Conservation (phyloP, 2,888 invertebrate genomes). For the Drosophila niveifrons region DNA sequence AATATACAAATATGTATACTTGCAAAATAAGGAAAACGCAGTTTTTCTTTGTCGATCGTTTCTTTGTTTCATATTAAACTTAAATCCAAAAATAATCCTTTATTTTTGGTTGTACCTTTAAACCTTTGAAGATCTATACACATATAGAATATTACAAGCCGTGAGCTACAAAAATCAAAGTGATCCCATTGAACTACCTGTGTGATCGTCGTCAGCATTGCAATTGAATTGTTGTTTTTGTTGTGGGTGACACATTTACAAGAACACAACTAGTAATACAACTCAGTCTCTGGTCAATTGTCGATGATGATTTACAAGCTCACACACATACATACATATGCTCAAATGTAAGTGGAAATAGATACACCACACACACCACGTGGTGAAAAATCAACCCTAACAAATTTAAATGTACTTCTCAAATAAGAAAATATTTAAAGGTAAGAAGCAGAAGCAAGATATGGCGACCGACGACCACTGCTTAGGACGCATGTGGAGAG, state of each 20-base stretch:
- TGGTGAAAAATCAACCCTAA: slow-evolving; percentile 81
- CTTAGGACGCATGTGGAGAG: not conserved
- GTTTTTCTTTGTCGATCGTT: too few species aligned
- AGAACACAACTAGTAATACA: slow-evolving; percentile 15
- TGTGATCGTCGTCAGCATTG: slow-evolving; percentile 26
- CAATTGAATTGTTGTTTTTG: not conserved
- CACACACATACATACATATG: slow-evolving; percentile 4
- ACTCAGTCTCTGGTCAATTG: slow-evolving; percentile 35
- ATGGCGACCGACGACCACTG: slow-evolving; percentile 4
- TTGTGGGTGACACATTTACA: slow-evolving; percentile 36
- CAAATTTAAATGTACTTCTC: slow-evolving; percentile 56
- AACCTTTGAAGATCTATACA: too few species aligned
- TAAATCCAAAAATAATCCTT: too few species aligned
- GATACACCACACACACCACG: slow-evolving; percentile 63
- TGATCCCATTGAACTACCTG: slow-evolving; percentile 45
- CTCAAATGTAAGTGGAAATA: slow-evolving; percentile 33
- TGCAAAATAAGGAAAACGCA: too few species aligned
- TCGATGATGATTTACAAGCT: slow-evolving; percentile 49
- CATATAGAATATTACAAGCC: too few species aligned
- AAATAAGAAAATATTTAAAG: slow-evolving; percentile 22
- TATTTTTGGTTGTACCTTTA: too few species aligned
- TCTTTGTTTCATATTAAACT: too few species aligned
- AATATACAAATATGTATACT: too few species aligned
- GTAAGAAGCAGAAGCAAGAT: slow-evolving; percentile 36
- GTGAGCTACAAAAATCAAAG: slow-evolving; percentile 8